Conservation (phyloP, 2,888 invertebrate species). For the Tanypteryx hageni region DNA sequence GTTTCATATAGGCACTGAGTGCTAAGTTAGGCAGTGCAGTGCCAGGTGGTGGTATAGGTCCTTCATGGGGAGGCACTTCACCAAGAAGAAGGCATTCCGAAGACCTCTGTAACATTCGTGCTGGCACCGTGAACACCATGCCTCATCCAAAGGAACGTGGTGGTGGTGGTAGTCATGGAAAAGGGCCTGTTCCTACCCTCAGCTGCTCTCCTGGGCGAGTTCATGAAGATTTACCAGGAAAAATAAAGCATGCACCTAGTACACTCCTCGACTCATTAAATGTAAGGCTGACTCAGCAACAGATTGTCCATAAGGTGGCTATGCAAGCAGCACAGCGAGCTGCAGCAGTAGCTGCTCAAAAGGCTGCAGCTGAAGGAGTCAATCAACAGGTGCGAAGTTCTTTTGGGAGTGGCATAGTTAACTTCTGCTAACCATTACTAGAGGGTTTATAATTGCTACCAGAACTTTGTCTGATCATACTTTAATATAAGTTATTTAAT, state of each 20-base stretch:
- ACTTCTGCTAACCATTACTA: background rate
- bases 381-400: constrained; percentile 38
- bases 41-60: constrained; percentile 51
- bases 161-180: constrained; percentile 43
- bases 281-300: constrained; percentile 69
- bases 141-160: constrained; percentile 53
- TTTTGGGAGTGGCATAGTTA: background rate
- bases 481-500: no score
- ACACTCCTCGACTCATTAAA: constrained; percentile 68
- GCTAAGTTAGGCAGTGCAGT: constrained; percentile 81
- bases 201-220: constrained; percentile 49
- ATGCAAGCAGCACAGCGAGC: constrained; percentile 57
- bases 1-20: constrained; percentile 88
- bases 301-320: constrained; percentile 54
- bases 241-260: constrained; percentile 13
- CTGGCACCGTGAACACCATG: constrained; percentile 49
- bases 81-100: constrained; percentile 75
- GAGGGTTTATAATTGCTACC: no score
- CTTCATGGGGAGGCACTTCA: constrained; percentile 57
- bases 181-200: constrained; percentile 6
- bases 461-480: no score
- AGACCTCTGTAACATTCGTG: constrained; percentile 70
- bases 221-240: constrained; percentile 33
- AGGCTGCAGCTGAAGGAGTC: constrained; percentile 34
- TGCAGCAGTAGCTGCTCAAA: constrained; percentile 47